Conservation (phyloP, 2,113 vertebrate genomes). For the Pseudorectes ferrugineus region DNA sequence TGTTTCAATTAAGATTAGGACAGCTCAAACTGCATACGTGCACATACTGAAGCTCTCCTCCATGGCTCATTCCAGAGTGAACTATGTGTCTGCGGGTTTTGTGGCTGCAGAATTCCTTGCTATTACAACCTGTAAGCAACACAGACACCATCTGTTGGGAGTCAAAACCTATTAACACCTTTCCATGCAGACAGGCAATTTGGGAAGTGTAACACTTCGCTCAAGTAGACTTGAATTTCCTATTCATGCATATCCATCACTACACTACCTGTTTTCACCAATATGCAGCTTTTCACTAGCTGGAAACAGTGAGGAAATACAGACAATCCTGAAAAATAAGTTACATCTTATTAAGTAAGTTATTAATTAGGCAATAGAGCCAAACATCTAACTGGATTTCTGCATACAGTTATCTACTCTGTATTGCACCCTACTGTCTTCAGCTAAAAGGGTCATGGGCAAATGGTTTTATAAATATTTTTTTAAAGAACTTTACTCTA, state of each 20-base stretch:
- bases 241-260: neutral
- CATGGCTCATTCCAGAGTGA: neutral
- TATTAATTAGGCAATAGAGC: neutral
- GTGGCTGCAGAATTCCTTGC: neutral
- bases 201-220: neutral
- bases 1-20: neutral
- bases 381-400: neutral
- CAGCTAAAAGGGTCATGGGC: neutral
- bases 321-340: neutral
- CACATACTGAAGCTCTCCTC: neutral
- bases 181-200: neutral
- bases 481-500: neutral
- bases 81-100: neutral
- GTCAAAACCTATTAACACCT: neutral
- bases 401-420: neutral
- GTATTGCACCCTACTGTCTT: neutral
- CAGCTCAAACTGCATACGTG: neutral
- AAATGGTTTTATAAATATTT: neutral
- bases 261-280: neutral
- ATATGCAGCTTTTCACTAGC: neutral
- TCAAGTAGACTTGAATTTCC: neutral
- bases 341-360: neutral
- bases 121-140: neutral
- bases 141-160: neutral
- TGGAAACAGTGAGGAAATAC: neutral